A percentile compares a stretch with the other conserved stretches of the same genome.
These are phyloP conservation scores for Rhyacophila brunnea DNA, from an alignment of 1,140 invertebrate species.

Conservation along the genomic window DNA sequence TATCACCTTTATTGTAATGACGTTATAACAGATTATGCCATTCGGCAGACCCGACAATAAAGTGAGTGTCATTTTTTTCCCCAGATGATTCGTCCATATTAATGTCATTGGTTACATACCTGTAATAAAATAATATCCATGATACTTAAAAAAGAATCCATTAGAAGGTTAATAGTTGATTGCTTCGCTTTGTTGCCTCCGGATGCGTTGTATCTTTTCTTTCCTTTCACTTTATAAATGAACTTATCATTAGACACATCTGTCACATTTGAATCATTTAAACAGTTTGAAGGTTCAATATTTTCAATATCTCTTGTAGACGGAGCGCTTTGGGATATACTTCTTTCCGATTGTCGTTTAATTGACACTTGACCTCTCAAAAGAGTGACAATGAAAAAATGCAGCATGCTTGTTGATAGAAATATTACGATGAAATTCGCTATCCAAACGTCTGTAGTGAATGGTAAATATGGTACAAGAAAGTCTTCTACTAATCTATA, in stretches of 20 bases:
- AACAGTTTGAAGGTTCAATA: neutral
- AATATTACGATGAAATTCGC: neutral
- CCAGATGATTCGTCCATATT: too few species aligned
- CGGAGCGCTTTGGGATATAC: neutral
- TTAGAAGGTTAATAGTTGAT: neutral
- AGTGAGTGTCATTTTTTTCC: too few species aligned
- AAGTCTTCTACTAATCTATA: conserved; percentile 15
- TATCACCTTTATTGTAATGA: too few species aligned
- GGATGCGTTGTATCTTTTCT: conserved; percentile 4
- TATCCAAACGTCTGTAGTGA: conserved; percentile 10
- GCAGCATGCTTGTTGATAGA: neutral
- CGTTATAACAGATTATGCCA: too few species aligned
- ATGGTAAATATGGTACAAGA: conserved; percentile 12
- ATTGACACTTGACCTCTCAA: neutral
- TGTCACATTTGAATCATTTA: neutral
- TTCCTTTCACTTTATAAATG: conserved; percentile 9
- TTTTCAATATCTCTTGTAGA: neutral
- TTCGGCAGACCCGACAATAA: too few species aligned
- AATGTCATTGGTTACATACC: conserved; percentile 3
- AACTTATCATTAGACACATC: neutral
- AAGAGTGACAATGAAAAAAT: neutral
- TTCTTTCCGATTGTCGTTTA: neutral
- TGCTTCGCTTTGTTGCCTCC: neutral
- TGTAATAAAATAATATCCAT: conserved; percentile 15
- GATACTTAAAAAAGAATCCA: conserved; percentile 3